phyloP scores from a whole-genome alignment of 2,888 invertebrate genomes.

The Tenthredo notha region DNA sequence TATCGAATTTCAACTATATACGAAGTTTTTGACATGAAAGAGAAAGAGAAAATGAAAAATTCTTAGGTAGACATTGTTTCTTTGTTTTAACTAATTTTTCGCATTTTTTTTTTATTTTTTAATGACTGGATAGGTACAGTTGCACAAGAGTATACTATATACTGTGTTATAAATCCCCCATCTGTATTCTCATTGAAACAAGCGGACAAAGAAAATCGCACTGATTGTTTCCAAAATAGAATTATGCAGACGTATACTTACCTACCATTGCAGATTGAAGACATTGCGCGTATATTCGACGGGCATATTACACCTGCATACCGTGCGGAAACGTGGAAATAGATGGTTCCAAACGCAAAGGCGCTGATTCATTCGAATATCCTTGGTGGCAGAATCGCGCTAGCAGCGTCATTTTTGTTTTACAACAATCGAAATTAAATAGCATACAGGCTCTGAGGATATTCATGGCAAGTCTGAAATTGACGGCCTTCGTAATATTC shows the following conservation, averaged over 20 bases:
- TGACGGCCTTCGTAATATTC: too few species aligned
- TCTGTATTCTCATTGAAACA: not conserved
- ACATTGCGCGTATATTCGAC: not conserved
- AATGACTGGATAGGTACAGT: not conserved
- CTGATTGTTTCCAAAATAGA: constrained; percentile 18
- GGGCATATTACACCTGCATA: not conserved
- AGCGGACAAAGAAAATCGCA: not conserved
- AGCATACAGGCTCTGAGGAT: too few species aligned
- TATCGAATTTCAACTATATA: not conserved
- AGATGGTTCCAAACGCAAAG: too few species aligned
- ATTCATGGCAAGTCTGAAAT: too few species aligned
- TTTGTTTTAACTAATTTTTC: not conserved
- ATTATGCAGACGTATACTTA: not conserved
- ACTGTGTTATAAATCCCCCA: not conserved
- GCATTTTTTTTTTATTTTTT: not conserved
- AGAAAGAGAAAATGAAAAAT: not conserved
- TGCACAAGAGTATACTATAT: not conserved
- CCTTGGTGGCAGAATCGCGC: too few species aligned
- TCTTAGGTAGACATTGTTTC: not conserved
- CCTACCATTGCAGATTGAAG: not conserved
- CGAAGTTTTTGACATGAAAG: not conserved
- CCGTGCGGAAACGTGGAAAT: too few species aligned
- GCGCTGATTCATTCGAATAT: too few species aligned
- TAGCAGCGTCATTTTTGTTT: too few species aligned
- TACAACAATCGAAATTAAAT: too few species aligned